Base-by-base conservation (phyloP, 2,888 invertebrate species). In the Pollenia amentaria region DNA sequence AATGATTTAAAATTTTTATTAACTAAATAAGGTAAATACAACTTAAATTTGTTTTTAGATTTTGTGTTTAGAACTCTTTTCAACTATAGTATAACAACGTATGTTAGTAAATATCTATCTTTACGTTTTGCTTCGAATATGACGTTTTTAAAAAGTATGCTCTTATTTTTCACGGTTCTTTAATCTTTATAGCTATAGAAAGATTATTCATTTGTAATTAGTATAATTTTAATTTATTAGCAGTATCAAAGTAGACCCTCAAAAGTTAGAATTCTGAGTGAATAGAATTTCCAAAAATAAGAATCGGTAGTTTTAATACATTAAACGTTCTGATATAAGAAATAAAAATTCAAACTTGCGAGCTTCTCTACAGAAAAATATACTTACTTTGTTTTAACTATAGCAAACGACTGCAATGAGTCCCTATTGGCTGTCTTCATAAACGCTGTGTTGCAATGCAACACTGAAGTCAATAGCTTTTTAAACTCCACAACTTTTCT, bases 1-100 rank as follows among this genome's bases (percentile, higher is more conserved):
- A 16, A 29, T 46, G 55, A 67, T 67, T 64, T 80, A 10, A 29
- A 64, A 14, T 67, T 11, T 8, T 60, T 60, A 42, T 44, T 64
- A 21, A 62, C 62, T 80, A 44, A 80, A 80, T 72, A 80, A 64
- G 64, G 79, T 53, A 42, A 38, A 67, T 9, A 80, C 62, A 53
- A 42, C 42, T 69, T 62, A 38, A 53, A n/a, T 40, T 40, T 42
- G 16, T 29, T 53, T 51, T 76, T 18, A 11, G 12, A 44, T 44
- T 76, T 46, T 64, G 21, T 14, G 53, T 18, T 42, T 21, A 42
- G 42, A 38, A 57, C 21, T 44, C 12, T 72, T 69, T 29, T 53
- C 53, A 40, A 53, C 14, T 14, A 1, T 57, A 38, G 14, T 38
- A 38, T 29, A 38, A 57, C n/a, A 57, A 29, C 6, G 29, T 29